A percentile compares a stretch with the other conserved stretches of the same genome.
phyloP scores from a whole-genome alignment of 2,113 vertebrate genomes.

The Rhizomys pruinosus region DNA sequence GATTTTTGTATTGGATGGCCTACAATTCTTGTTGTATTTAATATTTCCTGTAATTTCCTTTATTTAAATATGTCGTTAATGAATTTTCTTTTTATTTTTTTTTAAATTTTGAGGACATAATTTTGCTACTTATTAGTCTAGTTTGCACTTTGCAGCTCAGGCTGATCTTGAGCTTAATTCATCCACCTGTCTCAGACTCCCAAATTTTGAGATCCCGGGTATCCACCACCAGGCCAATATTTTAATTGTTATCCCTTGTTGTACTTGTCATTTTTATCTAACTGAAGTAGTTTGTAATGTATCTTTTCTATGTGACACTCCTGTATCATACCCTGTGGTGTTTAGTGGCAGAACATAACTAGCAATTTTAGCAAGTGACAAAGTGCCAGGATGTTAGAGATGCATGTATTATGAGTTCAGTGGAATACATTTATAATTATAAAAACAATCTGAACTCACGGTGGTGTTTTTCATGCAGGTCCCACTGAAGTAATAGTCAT shows the following conservation, averaged over 20 bases:
- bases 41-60: background rate
- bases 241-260: background rate
- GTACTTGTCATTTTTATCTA: background rate
- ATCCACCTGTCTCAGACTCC: background rate
- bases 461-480: background rate
- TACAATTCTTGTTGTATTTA: background rate
- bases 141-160: background rate
- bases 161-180: background rate
- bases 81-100: background rate
- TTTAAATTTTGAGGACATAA: background rate
- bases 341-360: background rate
- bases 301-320: background rate
- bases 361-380: background rate
- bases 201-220: background rate
- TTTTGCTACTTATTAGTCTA: background rate
- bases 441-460: background rate
- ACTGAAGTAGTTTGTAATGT: background rate
- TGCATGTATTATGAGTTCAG: background rate
- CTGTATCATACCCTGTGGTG: background rate
- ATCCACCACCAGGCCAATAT: too few relatives aligned
- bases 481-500: background rate
- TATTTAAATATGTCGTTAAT: background rate
- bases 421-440: background rate
- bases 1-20: background rate
- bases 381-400: background rate